Base-by-base conservation (phyloP, 2,888 invertebrate genomes). In the Tetramorium bicarinatum region DNA sequence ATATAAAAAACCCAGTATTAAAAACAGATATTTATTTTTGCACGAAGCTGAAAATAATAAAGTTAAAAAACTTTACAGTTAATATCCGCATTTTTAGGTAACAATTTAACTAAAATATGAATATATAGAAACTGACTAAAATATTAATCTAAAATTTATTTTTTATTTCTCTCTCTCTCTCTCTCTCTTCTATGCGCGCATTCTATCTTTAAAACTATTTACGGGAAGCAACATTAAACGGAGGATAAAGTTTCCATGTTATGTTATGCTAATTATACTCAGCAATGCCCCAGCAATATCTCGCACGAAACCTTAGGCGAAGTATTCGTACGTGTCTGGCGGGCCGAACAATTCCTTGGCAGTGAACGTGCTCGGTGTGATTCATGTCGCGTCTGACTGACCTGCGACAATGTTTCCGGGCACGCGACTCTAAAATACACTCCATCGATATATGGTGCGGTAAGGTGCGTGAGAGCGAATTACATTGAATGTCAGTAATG, bases 361-460 rank as follows among this genome's bases (percentile, higher is more conserved):
- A 83, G 74, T 76, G 85, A 82, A 62, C 59, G 61, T 62, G 62
- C 44, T 44, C 59, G 41, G 34, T 62, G 67, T 84, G 89, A 89
- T 90, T 90, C 90, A 77, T 79, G 81, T 84, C 85, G 81, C 82
- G 89, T 85, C 67, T 84, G 74, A 89, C 87, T 88, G 89, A 89
- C 89, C 89, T 84, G 80, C 84, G 84, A 88, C 89, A 90, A 88
- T 90, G 87, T 90, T 87, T 90, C 86, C 89, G 86, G 66, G 9
- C 88, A 84, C 87, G 89, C 85, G 89, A 90, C 89, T 88, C 86
- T 66, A 84, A 86, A 90, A 86, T 90, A 88, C 85, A 67, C 71
- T 34, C 29, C 29, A 62, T 21, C 83, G 72, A 77, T 77, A 25
- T 77, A 15, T 47, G 79, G 44, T 38, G 47, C 18, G 44, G 54